phyloP scores from a whole-genome alignment of 35 echinoderm and acorn worm genomes.

The Strongylocentrotus purpuratus region DNA sequence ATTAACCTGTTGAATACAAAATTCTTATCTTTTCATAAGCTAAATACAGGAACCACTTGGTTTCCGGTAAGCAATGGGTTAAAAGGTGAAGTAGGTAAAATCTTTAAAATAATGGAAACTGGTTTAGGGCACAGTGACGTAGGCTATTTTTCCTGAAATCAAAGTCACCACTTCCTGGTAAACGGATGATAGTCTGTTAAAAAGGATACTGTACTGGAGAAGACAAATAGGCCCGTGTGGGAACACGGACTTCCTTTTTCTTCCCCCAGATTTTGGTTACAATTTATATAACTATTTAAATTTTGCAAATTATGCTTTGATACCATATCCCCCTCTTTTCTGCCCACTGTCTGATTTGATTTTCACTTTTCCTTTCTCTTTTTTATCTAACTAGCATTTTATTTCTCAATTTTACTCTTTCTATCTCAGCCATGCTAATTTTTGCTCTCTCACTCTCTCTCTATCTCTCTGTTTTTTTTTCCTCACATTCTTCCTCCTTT shows the following conservation, averaged over 20 bases:
- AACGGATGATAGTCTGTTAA: not conserved
- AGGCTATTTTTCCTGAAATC: not conserved
- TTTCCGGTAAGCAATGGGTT: too few species aligned
- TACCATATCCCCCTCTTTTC: too few species aligned
- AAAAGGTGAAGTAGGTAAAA: too few species aligned
- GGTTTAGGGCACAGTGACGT: not conserved
- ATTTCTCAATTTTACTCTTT: not conserved
- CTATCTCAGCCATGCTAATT: not conserved
- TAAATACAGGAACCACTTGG: too few species aligned
- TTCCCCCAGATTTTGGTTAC: too few species aligned
- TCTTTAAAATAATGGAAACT: not conserved
- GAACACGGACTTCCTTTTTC: too few species aligned
- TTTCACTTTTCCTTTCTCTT: too few species aligned
- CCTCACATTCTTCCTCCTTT: not conserved
- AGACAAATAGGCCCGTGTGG: too few species aligned
- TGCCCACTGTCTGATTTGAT: too few species aligned
- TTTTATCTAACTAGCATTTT: not conserved
- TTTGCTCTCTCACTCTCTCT: not conserved
- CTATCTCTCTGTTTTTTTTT: not conserved
- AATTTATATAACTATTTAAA: too few species aligned
- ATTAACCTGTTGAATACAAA: not conserved
- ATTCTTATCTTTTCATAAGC: too few species aligned
- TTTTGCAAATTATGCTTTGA: too few species aligned
- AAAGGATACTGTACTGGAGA: not conserved
- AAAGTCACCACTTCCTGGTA: not conserved